Evolutionary conservation across 2,888 invertebrate species (phyloP), one percentile per base, ranked within the genome.

Genomic region (Lepetodrilus schrolli): DNA sequence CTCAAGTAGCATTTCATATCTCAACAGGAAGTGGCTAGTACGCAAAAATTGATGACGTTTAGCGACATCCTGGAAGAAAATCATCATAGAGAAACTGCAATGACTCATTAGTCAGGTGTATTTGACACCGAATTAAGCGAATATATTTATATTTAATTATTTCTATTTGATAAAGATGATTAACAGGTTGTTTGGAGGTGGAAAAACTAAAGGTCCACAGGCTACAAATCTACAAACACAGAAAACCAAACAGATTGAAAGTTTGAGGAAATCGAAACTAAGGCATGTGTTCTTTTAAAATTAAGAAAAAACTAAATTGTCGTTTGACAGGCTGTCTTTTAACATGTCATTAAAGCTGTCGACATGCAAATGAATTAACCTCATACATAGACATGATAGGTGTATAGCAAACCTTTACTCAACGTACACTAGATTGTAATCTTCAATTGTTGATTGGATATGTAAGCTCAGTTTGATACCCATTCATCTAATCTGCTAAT

Each of bases 171-270:
- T 4, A 10, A 47, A 43, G 10, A 83, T 66, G 30, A 87, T 87
- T 86, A 84, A 83, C 75, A 84, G 85, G 81, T 79, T 86, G 47
- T 82, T 83, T 38, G 82, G 84, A 68, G 84, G 84, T 17, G 82
- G 80, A 23, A 87, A 86, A 73, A 74, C 78, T 21, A 85, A 86
- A 79, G 75, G 76, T 7, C 77, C 82, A 10, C 78, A 83, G 30
- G 80, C 86, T 30, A 88, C 89, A 13, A 85, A 88, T 74, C 76
- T 89, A 34, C 88, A 89, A 74, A 81, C 82, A 48, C 89, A 88
- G 71, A 84, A 84, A 74, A 74, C 84, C 20, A 87, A 86, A 73
- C 89, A 89, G 71, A 87, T 89, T 43, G 88, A 89, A 75, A 84
- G 87, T 8, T 76, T 89, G 51, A 83, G 83, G 71, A 84, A 84